These are phyloP conservation scores for Trichopria drosophilae DNA, from an alignment of 2,888 invertebrate species.

Conservation along the genomic window DNA sequence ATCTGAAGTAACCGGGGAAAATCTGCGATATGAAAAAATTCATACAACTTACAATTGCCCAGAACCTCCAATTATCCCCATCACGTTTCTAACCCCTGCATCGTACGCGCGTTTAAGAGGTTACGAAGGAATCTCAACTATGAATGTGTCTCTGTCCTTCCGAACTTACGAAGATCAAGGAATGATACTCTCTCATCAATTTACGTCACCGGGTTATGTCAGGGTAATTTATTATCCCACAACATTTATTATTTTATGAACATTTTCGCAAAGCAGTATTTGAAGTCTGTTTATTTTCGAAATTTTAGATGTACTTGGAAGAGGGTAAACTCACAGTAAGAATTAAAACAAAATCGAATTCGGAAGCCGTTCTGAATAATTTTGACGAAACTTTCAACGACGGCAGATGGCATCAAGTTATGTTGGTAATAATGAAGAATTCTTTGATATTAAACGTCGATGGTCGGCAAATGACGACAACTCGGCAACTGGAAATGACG, in stretches of 20 bases:
- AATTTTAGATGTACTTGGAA: constrained; percentile 74
- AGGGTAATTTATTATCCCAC: constrained; percentile 61
- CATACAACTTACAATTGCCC: constrained; percentile 79
- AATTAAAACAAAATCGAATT: constrained; percentile 69
- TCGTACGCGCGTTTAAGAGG: constrained; percentile 80
- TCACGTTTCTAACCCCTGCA: constrained; percentile 81
- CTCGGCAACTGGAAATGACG: constrained; percentile 68
- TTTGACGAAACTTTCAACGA: constrained; percentile 86
- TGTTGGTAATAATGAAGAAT: constrained; percentile 75
- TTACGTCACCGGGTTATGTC: constrained; percentile 76
- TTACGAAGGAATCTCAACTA: constrained; percentile 73
- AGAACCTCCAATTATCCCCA: constrained; percentile 80
- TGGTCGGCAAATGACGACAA: constrained; percentile 81
- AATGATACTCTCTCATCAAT: constrained; percentile 82
- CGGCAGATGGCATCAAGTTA: constrained; percentile 89
- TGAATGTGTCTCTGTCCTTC: constrained; percentile 86
- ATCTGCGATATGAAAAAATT: constrained; percentile 72
- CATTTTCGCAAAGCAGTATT: not conserved
- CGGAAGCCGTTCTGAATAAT: constrained; percentile 77
- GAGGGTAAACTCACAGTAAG: constrained; percentile 84
- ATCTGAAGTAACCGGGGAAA: constrained; percentile 70
- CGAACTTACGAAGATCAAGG: constrained; percentile 85
- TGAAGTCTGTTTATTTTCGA: not conserved
- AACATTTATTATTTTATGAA: constrained; percentile 7
- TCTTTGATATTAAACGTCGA: constrained; percentile 79